Conservation (phyloP, 2,113 vertebrate species). For the Mustela lutreola region DNA sequence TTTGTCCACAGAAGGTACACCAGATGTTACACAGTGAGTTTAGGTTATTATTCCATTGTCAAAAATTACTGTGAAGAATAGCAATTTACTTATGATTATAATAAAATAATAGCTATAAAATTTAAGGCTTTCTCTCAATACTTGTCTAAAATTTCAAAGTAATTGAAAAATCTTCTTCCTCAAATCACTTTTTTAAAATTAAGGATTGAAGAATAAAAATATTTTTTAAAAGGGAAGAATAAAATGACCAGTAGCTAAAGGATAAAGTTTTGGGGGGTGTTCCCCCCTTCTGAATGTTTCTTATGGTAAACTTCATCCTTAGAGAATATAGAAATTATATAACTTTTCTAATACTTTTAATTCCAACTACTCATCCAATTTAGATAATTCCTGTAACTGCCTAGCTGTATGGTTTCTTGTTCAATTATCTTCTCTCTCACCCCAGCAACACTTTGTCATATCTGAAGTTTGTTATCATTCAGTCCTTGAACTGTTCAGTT, state of each 20-base stretch:
- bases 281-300: neutral
- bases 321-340: conserved; percentile 17
- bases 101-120: conserved; percentile 72
- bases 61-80: conserved; percentile 80
- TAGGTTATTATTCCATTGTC: conserved; percentile 75
- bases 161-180: neutral
- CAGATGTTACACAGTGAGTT: conserved; percentile 76
- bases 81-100: conserved; percentile 78
- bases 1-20: conserved; percentile 76
- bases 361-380: neutral
- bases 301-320: neutral
- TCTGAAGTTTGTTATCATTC: neutral
- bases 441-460: neutral
- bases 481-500: neutral
- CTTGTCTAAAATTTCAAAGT: conserved; percentile 31
- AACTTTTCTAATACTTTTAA: neutral
- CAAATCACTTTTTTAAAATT: conserved; percentile 8
- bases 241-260: neutral
- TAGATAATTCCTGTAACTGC: neutral
- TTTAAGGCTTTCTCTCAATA: conserved; percentile 60
- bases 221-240: neutral
- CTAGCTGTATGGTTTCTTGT: neutral
- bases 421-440: neutral
- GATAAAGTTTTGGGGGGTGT: neutral
- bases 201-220: conserved; percentile 15